Conservation (phyloP, 2,888 invertebrate species). For the Aphodius granarius region DNA sequence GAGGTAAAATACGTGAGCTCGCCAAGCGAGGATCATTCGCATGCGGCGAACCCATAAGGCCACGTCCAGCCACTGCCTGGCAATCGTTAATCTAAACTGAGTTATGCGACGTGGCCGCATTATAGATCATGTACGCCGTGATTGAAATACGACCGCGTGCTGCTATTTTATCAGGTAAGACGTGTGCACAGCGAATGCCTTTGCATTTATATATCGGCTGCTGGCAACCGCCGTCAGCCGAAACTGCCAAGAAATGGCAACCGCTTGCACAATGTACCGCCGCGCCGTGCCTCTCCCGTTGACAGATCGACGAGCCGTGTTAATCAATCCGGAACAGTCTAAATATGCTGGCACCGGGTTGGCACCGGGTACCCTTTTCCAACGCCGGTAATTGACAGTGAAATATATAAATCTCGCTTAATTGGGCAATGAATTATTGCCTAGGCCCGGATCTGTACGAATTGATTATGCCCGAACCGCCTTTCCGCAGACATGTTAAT, state of each 20-base stretch:
- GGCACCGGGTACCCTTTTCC: slow-evolving; percentile 16
- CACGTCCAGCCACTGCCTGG: slow-evolving; percentile 40
- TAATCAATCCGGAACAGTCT: slow-evolving; percentile 24
- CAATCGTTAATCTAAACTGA: slow-evolving; percentile 40
- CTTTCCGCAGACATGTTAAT: slow-evolving; percentile 6
- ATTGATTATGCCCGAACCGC: slow-evolving; percentile 16
- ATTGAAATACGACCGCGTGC: slow-evolving; percentile 41
- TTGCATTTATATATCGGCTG: slow-evolving; percentile 1
- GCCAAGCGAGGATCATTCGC: slow-evolving; percentile 21
- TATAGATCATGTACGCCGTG: slow-evolving; percentile 40
- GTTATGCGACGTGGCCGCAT: slow-evolving; percentile 44
- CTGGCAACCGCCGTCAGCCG: slow-evolving; percentile 8
- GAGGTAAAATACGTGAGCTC: background rate
- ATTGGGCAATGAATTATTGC: slow-evolving; percentile 25
- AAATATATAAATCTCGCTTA: slow-evolving; percentile 26
- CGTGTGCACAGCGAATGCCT: slow-evolving; percentile 21
- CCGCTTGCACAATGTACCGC: slow-evolving; percentile 28
- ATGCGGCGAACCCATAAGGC: slow-evolving; percentile 36
- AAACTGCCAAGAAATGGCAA: slow-evolving; percentile 33
- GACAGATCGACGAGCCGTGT: slow-evolving; percentile 22
- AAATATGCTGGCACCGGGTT: slow-evolving; percentile 18
- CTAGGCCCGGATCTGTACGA: slow-evolving; percentile 2
- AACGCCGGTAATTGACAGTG: slow-evolving; percentile 26
- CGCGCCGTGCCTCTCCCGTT: slow-evolving; percentile 18
- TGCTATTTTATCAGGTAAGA: slow-evolving; percentile 38